Evolutionary conservation across 1,140 invertebrate genomes (phyloP), one percentile per base, ranked within the genome.

Genomic region (Pachypeltis micranthus): DNA sequence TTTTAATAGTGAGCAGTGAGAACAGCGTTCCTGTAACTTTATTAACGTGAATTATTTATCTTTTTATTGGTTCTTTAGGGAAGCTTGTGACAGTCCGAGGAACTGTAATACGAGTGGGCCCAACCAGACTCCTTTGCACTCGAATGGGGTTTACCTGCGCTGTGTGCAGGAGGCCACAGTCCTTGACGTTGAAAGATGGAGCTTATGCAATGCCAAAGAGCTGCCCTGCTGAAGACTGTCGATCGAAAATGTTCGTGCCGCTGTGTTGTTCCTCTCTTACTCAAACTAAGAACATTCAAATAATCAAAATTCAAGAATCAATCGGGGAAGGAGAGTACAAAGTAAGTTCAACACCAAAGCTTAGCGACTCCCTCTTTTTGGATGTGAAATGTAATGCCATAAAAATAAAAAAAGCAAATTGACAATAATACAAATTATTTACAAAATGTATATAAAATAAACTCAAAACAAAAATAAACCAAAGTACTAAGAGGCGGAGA

Each of bases 61-160:
- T 54, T 57, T 21, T 59, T 23, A n/a, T 24, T 61, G 62, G 68
- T 56, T 65, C 75, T 75, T 27, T 67, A 88, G 88, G 87, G 16
- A 92, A 91, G 78, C 80, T 93, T 67, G 80, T 95, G 1, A 83
- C 85, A 21, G 80, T 94, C 1, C 84, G 85, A 71, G 93, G 93
- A 0, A 92, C 88, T 63, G 88, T 96, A 0, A 88, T 91, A 59
- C 79, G 90, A 71, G 86, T 91, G 7, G 83, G 88, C 19, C 84
- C 84, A 72, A 78, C 86, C 2, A 87, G 85, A 65, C 81, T 90
- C 19, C 75, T 85, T 26, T 85, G 87, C 69, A 83, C 82, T 16
- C 84, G 84, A 71, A 80, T 95, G 74, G 84, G 85, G n/a, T 95
- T 94, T 77, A 75, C 73, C 27, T 88, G 86, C 69, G 76, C 76